Evolutionary conservation across 2,888 invertebrate genomes (phyloP).

Genomic region (Leptopilina myrica): DNA sequence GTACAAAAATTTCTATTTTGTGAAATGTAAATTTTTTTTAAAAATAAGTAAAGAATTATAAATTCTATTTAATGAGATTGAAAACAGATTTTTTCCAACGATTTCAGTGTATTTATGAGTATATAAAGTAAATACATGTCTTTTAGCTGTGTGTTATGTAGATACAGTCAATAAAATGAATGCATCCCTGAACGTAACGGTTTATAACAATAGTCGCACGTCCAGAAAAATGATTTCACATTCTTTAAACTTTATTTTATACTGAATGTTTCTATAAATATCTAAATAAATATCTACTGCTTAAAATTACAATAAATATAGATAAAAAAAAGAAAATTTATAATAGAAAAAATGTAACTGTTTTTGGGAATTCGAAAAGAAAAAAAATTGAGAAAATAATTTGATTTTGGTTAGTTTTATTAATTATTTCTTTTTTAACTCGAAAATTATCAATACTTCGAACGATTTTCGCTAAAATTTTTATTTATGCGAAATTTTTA

Average conservation of each 20-base stretch:
- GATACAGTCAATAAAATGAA: not conserved
- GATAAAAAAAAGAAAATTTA: not conserved
- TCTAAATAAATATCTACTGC: not conserved
- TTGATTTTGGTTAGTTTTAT: too few species aligned
- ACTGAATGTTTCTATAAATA: not conserved
- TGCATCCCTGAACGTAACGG: conserved; percentile 24
- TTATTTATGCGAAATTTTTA: too few species aligned
- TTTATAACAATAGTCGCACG: conserved; percentile 24
- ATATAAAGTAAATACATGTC: conserved; percentile 24
- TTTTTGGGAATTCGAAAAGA: too few species aligned
- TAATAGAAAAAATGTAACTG: too few species aligned
- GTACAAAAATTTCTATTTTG: too few species aligned
- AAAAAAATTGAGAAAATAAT: too few species aligned
- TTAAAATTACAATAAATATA: not conserved
- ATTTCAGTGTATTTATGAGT: conserved; percentile 1
- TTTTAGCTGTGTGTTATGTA: conserved; percentile 2
- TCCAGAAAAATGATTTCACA: conserved; percentile 25
- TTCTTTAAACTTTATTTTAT: not conserved
- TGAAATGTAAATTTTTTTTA: too few species aligned
- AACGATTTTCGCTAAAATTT: too few species aligned
- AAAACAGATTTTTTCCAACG: conserved; percentile 16
- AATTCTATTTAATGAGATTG: not conserved
- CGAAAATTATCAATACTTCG: too few species aligned
- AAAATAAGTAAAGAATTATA: too few species aligned
- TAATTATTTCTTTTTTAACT: too few species aligned